These are phyloP conservation scores for Alligator mississippiensis DNA, from an alignment of 2,113 vertebrate species.

Conservation along the genomic window DNA sequence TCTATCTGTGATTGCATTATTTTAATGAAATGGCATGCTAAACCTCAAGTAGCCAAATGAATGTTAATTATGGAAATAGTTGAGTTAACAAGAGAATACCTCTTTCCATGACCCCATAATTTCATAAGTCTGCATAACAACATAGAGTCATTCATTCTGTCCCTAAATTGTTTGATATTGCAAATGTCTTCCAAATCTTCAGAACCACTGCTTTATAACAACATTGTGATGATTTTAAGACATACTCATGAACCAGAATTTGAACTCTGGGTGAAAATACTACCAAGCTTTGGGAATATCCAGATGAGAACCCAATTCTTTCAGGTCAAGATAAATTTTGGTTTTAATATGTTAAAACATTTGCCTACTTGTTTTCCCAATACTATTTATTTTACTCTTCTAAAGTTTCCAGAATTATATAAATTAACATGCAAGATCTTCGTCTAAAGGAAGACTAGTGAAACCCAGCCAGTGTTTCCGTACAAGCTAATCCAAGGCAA, in stretches of 20 bases:
- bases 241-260: conserved; percentile 27
- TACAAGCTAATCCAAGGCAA: conserved; percentile 32
- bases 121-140: conserved; percentile 37
- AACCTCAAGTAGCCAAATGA: conserved; percentile 63
- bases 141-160: conserved; percentile 35
- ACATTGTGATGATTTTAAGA: conserved; percentile 44
- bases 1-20: conserved; percentile 57
- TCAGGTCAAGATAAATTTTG: conserved; percentile 62
- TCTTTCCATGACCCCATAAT: conserved; percentile 44
- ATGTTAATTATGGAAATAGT: conserved; percentile 64
- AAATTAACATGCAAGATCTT: not conserved
- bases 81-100: conserved; percentile 49
- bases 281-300: conserved; percentile 62
- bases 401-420: conserved; percentile 36
- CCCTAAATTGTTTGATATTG: conserved; percentile 52
- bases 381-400: conserved; percentile 62
- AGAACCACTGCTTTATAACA: conserved; percentile 32
- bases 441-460: not conserved
- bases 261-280: conserved; percentile 34
- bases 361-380: conserved; percentile 68
- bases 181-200: conserved; percentile 49
- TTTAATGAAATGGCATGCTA: conserved; percentile 59
- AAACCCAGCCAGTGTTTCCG: conserved; percentile 26
- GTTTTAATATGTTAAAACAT: conserved; percentile 57
- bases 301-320: conserved; percentile 52